Conservation (phyloP, 1,140 invertebrate genomes). For the Aculops lycopersici region DNA sequence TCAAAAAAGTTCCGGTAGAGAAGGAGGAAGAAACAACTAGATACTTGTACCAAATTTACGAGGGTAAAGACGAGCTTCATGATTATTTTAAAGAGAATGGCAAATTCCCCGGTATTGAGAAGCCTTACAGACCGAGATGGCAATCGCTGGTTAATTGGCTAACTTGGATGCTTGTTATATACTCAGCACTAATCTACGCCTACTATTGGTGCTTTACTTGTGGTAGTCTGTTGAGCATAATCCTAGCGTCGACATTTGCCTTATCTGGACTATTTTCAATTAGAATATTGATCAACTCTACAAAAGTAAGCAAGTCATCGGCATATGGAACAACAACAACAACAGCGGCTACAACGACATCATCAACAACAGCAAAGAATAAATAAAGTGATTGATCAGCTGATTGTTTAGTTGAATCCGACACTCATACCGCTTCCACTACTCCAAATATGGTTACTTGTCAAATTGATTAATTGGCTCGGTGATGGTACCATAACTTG, state of each 20-base stretch:
- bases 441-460: too few species aligned
- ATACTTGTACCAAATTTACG: conserved; percentile 46
- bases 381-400: too few species aligned
- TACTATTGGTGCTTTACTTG: conserved; percentile 2
- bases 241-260: conserved; percentile 10
- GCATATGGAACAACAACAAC: too few species aligned
- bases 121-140: not conserved
- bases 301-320: not conserved
- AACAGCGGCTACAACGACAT: too few species aligned
- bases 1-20: conserved; percentile 39
- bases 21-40: conserved; percentile 33
- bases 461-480: too few species aligned
- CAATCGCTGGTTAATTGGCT: conserved; percentile 4
- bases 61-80: conserved; percentile 12
- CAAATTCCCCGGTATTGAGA: conserved; percentile 7
- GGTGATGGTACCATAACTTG: too few species aligned
- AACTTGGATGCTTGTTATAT: conserved; percentile 1
- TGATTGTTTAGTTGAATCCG: too few species aligned
- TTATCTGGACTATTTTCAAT: not conserved
- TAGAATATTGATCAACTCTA: not conserved
- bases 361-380: too few species aligned
- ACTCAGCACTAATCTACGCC: conserved; percentile 1
- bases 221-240: conserved; percentile 1
- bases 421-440: too few species aligned
- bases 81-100: conserved; percentile 6